Percentiles rank a stretch among this genome's conserved stretches.
phyloP scores from a whole-genome alignment of 2,113 vertebrate genomes.

The Urocynchramus pylzowi region DNA sequence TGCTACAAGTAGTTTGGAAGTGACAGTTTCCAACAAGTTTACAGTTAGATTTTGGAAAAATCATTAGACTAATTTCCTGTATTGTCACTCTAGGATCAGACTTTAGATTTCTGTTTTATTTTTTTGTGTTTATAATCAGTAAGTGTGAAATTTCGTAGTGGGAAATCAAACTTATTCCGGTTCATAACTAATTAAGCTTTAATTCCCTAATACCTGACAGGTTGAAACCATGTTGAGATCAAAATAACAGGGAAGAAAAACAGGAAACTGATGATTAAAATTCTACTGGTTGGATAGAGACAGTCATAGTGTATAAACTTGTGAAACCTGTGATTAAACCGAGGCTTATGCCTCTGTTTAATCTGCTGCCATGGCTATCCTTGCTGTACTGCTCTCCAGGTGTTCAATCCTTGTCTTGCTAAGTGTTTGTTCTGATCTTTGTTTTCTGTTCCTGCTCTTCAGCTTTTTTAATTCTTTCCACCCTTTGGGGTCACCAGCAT shows the following conservation, averaged over 20 bases:
- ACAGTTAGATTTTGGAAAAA: background rate
- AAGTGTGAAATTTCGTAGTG: background rate
- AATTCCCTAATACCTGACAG: background rate
- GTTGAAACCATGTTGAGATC: background rate
- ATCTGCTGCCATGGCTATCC: background rate
- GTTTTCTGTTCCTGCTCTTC: background rate
- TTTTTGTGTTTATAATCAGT: background rate
- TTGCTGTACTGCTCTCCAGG: background rate
- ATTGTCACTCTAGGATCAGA: background rate
- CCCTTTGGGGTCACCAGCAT: background rate
- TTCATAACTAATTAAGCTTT: background rate
- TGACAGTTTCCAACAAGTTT: background rate
- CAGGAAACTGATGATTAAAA: background rate
- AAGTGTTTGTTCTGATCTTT: background rate
- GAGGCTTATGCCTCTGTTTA: background rate
- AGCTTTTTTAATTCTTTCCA: background rate
- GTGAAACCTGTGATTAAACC: background rate
- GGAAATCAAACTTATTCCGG: background rate
- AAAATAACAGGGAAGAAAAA: background rate
- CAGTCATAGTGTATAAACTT: background rate
- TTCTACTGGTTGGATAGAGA: background rate
- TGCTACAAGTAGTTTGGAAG: background rate
- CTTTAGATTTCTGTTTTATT: background rate
- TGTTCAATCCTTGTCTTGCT: background rate
- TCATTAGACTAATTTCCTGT: background rate